Base-by-base conservation (phyloP, 1,140 invertebrate species). In the Pseudobourletiella spinata region DNA sequence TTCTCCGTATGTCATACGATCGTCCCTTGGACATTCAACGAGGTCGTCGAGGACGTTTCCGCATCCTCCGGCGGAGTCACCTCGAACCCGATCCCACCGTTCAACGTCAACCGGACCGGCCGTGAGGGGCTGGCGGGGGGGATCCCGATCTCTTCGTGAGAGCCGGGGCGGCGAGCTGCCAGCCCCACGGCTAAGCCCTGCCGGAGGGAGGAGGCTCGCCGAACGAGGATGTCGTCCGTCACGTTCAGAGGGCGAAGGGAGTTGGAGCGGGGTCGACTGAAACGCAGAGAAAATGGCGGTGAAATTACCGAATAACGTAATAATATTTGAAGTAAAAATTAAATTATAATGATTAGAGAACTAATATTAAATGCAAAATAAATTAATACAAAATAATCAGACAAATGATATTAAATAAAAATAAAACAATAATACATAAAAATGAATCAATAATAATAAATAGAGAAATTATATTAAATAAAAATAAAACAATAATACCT, bases 51-150 rank as follows among this genome's bases (percentile, higher is more conserved):
- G 39, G 77, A 61, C 70, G 30, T 73, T 66, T 18, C 74, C 73
- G 26, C 73, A 71, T 91, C 88, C 71, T 90, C 88, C 0, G 87
- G 87, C 0, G 88, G 88, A 18, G 86, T 86, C 66, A 90, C 86
- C 76, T 91, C 88, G 57, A 91, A 78, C n/a, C 87, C 88, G 57
- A 91, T 91, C 70, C 87, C 89, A 26, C 86, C 87, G 70, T 91
- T 91, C 50, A 91, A 77, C 1, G 88, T 87, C 46, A 91, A 87
- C 74, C 90, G 89, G 14, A 65, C 72, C 35, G 72, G 71, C n/a
- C 57, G 43, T 16, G 56, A 52, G 14, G 59, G 59, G 28, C 61
- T 46, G 82, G 66, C 86, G 79, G 64, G 79, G 80, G 61, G 65
- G 32, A 67, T 59, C 14, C 65, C 61, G 3, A 67, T 25, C 51